These are phyloP conservation scores for Numenius arquata DNA, from an alignment of 2,113 vertebrate species.

Conservation along the genomic window DNA sequence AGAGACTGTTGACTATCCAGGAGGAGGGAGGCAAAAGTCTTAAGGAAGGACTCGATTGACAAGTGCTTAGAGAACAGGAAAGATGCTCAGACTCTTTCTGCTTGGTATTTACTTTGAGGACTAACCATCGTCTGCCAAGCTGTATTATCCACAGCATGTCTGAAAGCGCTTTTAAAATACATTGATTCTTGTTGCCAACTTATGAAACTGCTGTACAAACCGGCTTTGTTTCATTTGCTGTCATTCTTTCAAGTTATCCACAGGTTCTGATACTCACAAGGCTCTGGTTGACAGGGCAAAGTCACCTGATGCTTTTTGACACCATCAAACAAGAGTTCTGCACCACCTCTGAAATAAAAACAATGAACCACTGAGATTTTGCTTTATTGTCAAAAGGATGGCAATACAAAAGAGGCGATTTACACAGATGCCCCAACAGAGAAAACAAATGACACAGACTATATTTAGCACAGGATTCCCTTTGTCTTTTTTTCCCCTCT, in stretches of 20 bases:
- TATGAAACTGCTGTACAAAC: background rate
- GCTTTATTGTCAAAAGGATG: slow-evolving; percentile 21
- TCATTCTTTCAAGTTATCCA: background rate
- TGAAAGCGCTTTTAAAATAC: background rate
- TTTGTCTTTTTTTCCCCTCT: background rate
- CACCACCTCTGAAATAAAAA: slow-evolving; percentile 86
- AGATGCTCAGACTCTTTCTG: background rate
- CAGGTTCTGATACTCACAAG: slow-evolving; percentile 86
- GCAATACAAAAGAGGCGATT: background rate
- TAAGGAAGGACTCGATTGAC: background rate
- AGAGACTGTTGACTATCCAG: background rate
- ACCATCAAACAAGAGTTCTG: slow-evolving; percentile 91
- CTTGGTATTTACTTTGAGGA: background rate
- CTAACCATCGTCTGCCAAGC: background rate
- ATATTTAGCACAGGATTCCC: slow-evolving; percentile 45
- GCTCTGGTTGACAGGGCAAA: slow-evolving; percentile 85
- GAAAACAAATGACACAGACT: slow-evolving; percentile 50
- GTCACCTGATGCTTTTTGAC: slow-evolving; percentile 91
- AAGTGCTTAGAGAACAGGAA: background rate
- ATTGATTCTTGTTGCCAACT: background rate
- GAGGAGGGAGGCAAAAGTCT: background rate
- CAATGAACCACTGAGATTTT: slow-evolving; percentile 38
- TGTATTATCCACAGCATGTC: background rate
- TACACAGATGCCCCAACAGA: slow-evolving; percentile 33
- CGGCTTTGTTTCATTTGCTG: background rate